Evolutionary conservation across 2,797 vertebrate genomes (phyloP), one percentile per base, ranked within the genome.

Genomic region (Acanthurus lineatus): DNA sequence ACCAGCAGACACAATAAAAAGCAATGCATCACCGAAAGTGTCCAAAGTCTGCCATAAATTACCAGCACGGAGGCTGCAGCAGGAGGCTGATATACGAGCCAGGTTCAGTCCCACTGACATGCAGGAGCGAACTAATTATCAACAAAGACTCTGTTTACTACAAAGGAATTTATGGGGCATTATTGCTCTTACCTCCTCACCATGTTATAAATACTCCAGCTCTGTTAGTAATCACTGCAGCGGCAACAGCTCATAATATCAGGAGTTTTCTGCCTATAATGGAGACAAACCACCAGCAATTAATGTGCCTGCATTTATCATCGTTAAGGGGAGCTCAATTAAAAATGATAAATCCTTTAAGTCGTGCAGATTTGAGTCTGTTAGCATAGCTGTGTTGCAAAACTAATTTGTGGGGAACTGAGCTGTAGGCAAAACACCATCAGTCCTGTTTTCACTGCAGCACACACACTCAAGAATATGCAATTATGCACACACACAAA

Each of bases 231-330:
- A 77, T 81, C 45, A 48, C 53, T 7, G 2, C 32, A 64, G 40
- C 84, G 20, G 17, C 73, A 79, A 48, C 76, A n/a, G 28, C 63
- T 32, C 54, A 71, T 72, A 61, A 59, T 71, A 76, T 68, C 32
- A 57, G 42, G 69, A 67, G 70, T 76, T 76, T 79, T 73, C 42
- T n/a, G 73, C 69, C 79, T 67, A 67, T 45, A 68, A 79, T 14
- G 56, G 67, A 86, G 74, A 77, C 64, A 32, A 48, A 66, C 70
- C 73, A 70, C 17, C 4, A 79, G 84, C 73, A 81, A 74, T 71
- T 77, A 69, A 63, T 68, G 71, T 83, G 82, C 77, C 69, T 65
- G n/a, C 68, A 69, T 82, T 68, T 73, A 71, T 92, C 83, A 78
- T 66, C 58, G 47, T 84, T 81, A 69, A 63, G 59, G 61, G 76